Percentiles rank a stretch among this genome's conserved stretches.
Evolutionary conservation across 1,140 invertebrate genomes (phyloP).

Genomic region (Musca domestica): DNA sequence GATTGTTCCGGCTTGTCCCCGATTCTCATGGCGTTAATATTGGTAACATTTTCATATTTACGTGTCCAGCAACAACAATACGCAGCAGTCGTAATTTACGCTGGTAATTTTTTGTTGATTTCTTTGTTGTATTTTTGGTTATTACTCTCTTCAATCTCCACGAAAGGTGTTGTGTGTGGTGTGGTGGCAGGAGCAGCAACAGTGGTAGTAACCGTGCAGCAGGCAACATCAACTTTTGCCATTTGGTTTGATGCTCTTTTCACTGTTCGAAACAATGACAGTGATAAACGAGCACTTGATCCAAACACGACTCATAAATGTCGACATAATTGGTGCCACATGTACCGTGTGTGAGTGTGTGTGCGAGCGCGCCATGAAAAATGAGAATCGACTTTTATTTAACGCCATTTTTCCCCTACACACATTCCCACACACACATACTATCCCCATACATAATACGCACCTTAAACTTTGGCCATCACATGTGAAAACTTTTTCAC

Average conservation of each 20-base stretch:
- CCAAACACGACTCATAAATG: conserved; percentile 22
- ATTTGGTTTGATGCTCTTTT: neutral
- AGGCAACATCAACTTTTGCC: neutral
- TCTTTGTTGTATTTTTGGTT: too few species aligned
- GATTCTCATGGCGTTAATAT: too few species aligned
- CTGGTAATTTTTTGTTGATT: too few species aligned
- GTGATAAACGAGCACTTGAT: conserved; percentile 21
- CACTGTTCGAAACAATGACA: conserved; percentile 7
- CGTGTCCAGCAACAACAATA: too few species aligned
- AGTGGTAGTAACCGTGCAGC: neutral
- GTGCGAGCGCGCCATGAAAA: conserved; percentile 22
- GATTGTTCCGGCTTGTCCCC: too few species aligned
- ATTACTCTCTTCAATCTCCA: too few species aligned
- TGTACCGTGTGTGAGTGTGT: conserved; percentile 12
- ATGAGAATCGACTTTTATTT: conserved; percentile 19
- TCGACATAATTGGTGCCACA: conserved; percentile 22
- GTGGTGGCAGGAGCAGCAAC: too few species aligned
- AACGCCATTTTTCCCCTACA: conserved; percentile 1
- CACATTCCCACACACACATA: neutral
- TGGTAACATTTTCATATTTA: too few species aligned
- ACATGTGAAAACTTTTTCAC: neutral
- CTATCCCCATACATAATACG: neutral
- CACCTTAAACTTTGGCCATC: neutral
- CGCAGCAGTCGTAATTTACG: too few species aligned
- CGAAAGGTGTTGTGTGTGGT: too few species aligned